Conservation (phyloP, 2,113 vertebrate genomes). For the Passer montanus region DNA sequence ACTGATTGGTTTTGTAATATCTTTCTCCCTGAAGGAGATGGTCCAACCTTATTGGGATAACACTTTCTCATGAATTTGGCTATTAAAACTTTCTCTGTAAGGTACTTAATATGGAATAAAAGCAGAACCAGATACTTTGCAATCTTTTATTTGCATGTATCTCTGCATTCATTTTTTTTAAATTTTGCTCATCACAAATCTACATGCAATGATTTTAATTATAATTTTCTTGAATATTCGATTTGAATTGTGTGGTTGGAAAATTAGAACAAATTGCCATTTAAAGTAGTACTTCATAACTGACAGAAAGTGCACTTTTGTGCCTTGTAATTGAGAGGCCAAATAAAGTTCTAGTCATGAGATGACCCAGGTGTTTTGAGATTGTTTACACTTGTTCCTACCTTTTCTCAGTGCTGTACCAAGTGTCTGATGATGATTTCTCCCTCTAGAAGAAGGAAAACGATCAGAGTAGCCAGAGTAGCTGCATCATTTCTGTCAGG, state of each 20-base stretch:
- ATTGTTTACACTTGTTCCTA: neutral
- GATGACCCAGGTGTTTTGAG: neutral
- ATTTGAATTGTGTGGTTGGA: neutral
- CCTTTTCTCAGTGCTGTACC: neutral
- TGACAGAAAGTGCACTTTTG: neutral
- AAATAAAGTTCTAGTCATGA: neutral
- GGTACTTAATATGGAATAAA: neutral
- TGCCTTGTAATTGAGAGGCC: neutral
- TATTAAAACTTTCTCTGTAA: neutral
- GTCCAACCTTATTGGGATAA: neutral
- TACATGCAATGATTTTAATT: neutral
- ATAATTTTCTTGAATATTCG: neutral
- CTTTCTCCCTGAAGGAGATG: neutral
- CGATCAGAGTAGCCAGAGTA: neutral
- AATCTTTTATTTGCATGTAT: neutral
- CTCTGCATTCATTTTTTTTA: neutral
- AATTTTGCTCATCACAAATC: neutral
- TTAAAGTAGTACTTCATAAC: neutral
- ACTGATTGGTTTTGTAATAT: neutral
- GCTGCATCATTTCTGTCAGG: neutral
- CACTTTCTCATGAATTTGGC: neutral
- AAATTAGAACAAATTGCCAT: neutral
- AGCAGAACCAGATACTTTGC: neutral
- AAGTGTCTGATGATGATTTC: neutral
- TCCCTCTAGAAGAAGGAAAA: neutral